Percentiles rank a stretch among this genome's conserved stretches.
Conservation (phyloP, 2,797 vertebrate species). For the Glyptemys insculpta region DNA sequence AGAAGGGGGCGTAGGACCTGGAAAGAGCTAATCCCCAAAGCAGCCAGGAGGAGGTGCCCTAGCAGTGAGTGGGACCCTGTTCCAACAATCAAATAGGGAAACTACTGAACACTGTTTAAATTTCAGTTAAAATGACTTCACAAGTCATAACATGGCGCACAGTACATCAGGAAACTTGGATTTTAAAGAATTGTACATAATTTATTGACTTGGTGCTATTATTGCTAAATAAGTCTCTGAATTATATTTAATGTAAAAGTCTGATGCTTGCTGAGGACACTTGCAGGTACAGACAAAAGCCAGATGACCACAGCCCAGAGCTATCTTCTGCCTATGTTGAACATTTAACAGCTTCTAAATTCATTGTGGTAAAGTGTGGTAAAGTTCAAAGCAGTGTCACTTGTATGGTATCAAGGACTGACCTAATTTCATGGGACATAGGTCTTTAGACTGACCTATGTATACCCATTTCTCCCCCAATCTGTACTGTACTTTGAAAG, state of each 20-base stretch:
- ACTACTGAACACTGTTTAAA: slow-evolving; percentile 39
- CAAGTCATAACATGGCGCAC: neutral
- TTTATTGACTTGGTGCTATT: neutral
- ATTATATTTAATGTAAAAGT: slow-evolving; percentile 29
- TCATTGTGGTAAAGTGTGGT: neutral
- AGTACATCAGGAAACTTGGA: neutral
- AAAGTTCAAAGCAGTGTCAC: slow-evolving; percentile 11
- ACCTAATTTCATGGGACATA: neutral
- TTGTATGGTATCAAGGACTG: neutral
- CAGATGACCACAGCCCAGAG: neutral
- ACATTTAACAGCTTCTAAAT: neutral
- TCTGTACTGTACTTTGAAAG: slow-evolving; percentile 38
- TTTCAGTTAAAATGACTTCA: slow-evolving; percentile 35
- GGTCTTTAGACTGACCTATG: slow-evolving; percentile 35
- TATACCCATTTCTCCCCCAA: slow-evolving; percentile 35
- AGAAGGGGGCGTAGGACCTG: neutral
- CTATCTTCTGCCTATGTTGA: neutral
- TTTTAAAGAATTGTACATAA: neutral
- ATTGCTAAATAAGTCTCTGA: slow-evolving; percentile 9
- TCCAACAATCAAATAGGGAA: slow-evolving; percentile 29
- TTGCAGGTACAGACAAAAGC: neutral
- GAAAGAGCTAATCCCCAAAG: neutral
- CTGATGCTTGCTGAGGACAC: neutral
- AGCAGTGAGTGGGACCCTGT: neutral
- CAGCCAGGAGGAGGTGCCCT: neutral